Evolutionary conservation across 2,113 vertebrate genomes (phyloP), one percentile per base, ranked within the genome.

Genomic region (Tonatia bakeri): DNA sequence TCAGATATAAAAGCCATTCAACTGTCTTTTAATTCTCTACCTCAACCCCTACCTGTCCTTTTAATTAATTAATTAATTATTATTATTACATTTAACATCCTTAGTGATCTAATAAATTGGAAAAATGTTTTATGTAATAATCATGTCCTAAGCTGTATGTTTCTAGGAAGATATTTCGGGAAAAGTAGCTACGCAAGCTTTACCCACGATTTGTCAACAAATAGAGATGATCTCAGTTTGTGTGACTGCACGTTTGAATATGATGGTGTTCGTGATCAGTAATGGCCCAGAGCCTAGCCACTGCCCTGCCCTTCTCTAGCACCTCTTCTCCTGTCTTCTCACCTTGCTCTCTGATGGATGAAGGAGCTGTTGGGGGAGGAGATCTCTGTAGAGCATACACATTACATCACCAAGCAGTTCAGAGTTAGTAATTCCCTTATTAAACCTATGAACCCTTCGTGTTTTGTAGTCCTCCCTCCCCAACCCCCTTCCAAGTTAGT

Each of bases 381-480:
- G 69, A 89, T 7, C 97, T 96, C 93, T 20, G 85, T 77, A 82
- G 95, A 92, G 80, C 92, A 94, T 90, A 54, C n/a, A 94, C 56
- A 43, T 96, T 97, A 97, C 92, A 2, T 95, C 89, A 36, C 72
- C 80, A 90, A 94, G 91, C 96, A 96, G 83, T 80, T 97, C 96
- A 94, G 93, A 98, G 96, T 98, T 98, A 98, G 95, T 98, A 98
- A 97, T 98, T 98, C 98, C 90, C 88, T 97, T 98, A 97, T 98
- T 98, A 98, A 98, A 97, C 96, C 97, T 97, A 94, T 95, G 96
- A 97, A 97, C 96, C 77, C 95, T 97, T 97, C 96, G 77, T 87
- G 87, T 97, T 98, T 98, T 96, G 83, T 95, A 95, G 56, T 94
- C 91, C 90, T 96, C 72, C 94, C 95, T 97, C 50, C 90, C 87